Percentiles rank a stretch among this genome's conserved stretches.
Evolutionary conservation across 2,113 vertebrate genomes (phyloP).

Genomic region (Tragelaphus imberbis): DNA sequence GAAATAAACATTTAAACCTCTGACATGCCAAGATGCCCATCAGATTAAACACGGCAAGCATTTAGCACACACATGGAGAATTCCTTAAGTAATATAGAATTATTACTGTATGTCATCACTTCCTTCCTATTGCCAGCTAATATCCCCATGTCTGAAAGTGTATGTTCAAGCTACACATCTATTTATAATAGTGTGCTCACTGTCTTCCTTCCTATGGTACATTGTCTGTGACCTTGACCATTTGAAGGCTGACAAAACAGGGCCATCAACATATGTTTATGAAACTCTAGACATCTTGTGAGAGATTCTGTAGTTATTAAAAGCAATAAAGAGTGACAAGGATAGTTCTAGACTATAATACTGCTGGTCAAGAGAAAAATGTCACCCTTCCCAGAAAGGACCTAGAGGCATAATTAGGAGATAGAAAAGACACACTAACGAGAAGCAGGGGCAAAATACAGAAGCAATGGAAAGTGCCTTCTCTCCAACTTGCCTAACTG

Average conservation of each 20-base stretch:
- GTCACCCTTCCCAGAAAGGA: neutral
- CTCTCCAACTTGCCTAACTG: neutral
- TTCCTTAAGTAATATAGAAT: slow-evolving; percentile 35
- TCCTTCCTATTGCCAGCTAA: slow-evolving; percentile 50
- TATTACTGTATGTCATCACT: neutral
- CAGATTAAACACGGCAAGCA: slow-evolving; percentile 19
- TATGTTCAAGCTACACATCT: slow-evolving; percentile 18
- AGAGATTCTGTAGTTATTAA: slow-evolving; percentile 29
- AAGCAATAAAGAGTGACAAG: slow-evolving; percentile 35
- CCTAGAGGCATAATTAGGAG: slow-evolving; percentile 27
- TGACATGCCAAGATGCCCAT: neutral
- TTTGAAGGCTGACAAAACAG: neutral
- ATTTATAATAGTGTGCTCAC: slow-evolving; percentile 42
- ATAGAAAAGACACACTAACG: neutral
- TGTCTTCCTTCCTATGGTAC: slow-evolving; percentile 46
- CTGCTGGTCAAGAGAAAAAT: slow-evolving; percentile 23
- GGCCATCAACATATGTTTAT: slow-evolving; percentile 33
- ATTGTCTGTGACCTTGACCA: slow-evolving; percentile 39
- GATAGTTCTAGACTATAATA: neutral
- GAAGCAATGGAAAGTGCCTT: neutral
- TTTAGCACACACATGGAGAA: neutral
- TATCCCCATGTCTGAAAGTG: neutral
- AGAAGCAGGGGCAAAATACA: neutral
- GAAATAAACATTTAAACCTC: neutral
- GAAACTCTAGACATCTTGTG: neutral